Evolutionary conservation across 2,113 vertebrate genomes (phyloP), one percentile per base, ranked within the genome.

Genomic region (Hassar affinis): DNA sequence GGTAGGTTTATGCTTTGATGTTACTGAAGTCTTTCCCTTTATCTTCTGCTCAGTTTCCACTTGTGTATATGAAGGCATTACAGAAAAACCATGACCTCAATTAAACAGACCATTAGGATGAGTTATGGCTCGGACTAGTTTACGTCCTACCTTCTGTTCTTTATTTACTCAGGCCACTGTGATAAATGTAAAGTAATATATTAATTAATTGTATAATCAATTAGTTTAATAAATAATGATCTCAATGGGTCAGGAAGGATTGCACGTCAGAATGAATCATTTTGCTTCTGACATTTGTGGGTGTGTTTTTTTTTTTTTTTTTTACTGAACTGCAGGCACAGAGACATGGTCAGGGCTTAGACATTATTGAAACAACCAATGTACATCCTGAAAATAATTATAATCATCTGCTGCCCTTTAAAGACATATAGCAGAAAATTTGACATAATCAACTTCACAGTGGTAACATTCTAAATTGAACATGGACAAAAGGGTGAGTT

Each of bases 151-250:
- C 68, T 30, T n/a, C 25, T 30, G 47, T 33, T 33, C 15, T 52
- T 54, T 76, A 72, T 72, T 72, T 72, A 72, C 42, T 72, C 69
- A 30, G 2, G 10, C 14, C 15, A 33, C 3, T 33, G 49, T 27
- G 71, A 74, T n/a, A 74, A 74, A 49, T 74, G 69, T 20, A 4
- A 8, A 52, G 72, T 52, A 76, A 33, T 27, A 51, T 45, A 27
- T 49, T 30, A 30, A 74, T 76, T 54, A 52, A 52, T 52, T 4
- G 49, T 17, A 33, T 52, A 52, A 52, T 52, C 72, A 33, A 20
- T 76, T 76, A 54, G 27, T 49, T 54, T 2, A 35, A 52, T 20
- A 76, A 76, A 54, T 76, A 56, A 76, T 54, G 30, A 35, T 76
- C 74, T 76, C 49, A 54, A 6, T 20, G 12, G 49, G 49, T 76